Evolutionary conservation across 2,888 invertebrate species (phyloP), one percentile per base, ranked within the genome.

Genomic region (Dicycla oo): DNA sequence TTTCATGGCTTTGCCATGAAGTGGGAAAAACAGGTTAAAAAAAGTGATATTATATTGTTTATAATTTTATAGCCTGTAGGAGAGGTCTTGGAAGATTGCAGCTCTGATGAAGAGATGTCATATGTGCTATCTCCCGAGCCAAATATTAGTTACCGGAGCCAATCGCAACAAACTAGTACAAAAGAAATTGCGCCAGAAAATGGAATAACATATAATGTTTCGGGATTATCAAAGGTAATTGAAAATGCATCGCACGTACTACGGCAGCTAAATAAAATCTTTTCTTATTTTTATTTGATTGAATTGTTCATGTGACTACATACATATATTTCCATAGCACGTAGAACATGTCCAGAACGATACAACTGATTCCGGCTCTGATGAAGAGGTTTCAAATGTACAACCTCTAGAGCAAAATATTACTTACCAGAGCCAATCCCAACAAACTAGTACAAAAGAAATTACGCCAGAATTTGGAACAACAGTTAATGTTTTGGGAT

Each of bases 141-240:
- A 68, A 43, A 34, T 43, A 20, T 26, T 10, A 34, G 6, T 26
- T 7, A 20, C 67, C 26, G 1, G 20, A 18, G 62, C 1, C 65
- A 43, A 62, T 18, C 18, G 0, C n/a, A 43, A 43, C 4, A 18
- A 66, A n/a, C 1, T 18, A n/a, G 13, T 20, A 11, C 30, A 34
- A 34, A 15, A 30, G 38, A 47, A 23, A 23, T 34, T 3, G 20
- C 30, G 8, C 18, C 26, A n/a, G 7, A 43, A 68, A 51, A 20
- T 40, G 30, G 15, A 30, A 30, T 1, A 49, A 13, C 11, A 40
- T 5, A 20, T 7, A 34, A 23, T 26, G 30, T 11, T 72, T 30
- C 23, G 13, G 40, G 11, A 45, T 18, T 20, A 38, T 10, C 58
- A 13, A 45, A 54, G 60, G 72, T 61, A 72, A 70, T 62, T 62